A percentile compares a stretch with the other conserved stretches of the same genome.
Evolutionary conservation across 2,888 invertebrate species (phyloP).

Genomic region (Caenorhabditis panamensis): DNA sequence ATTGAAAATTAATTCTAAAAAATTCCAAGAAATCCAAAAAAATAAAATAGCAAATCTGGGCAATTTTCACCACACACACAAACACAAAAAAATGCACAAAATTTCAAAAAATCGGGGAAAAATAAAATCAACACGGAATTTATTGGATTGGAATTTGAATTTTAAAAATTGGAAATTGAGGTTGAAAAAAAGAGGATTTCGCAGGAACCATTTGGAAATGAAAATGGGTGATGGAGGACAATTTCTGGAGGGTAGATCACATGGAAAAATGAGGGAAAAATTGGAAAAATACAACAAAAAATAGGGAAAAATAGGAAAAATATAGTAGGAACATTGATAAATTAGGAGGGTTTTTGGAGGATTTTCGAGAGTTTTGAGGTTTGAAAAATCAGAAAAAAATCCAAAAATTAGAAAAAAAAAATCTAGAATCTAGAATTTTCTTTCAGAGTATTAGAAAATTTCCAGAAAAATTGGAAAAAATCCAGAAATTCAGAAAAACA

Average conservation of each 20-base stretch:
- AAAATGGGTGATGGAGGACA: not conserved
- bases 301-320: no score
- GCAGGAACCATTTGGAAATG: constrained; percentile 6
- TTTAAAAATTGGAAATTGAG: not conserved
- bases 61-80: not conserved
- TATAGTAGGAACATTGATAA: no score
- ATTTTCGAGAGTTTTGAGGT: no score
- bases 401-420: no score
- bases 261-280: no score
- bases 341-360: no score
- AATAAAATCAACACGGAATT: not conserved
- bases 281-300: no score
- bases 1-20: not conserved
- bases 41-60: not conserved
- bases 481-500: no score
- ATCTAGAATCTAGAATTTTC: no score
- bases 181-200: constrained; percentile 3
- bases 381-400: no score
- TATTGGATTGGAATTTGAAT: not conserved
- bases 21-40: not conserved
- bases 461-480: no score
- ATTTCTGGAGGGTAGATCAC: not conserved
- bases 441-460: no score
- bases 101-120: constrained; percentile 2
- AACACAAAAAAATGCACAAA: not conserved